A percentile compares a stretch with the other conserved stretches of the same genome.
Conservation (phyloP, 2,888 invertebrate species). For the Pollenia labialis region DNA sequence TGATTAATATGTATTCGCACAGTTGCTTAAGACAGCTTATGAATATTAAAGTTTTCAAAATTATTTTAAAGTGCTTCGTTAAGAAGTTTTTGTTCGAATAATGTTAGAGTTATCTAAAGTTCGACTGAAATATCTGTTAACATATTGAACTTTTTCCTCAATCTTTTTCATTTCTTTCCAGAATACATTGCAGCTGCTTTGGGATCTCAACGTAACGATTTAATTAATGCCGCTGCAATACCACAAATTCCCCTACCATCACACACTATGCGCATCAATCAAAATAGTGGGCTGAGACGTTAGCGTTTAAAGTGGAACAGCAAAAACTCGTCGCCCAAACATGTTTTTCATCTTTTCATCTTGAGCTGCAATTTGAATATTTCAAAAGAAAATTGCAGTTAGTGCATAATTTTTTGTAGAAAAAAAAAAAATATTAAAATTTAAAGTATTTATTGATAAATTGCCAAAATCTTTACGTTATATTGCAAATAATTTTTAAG, state of each 20-base stretch:
- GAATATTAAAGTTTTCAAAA: too few relatives aligned
- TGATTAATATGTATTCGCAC: too few relatives aligned
- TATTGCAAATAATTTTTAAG: not conserved
- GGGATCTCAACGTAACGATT: conserved; percentile 70
- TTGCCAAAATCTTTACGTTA: not conserved
- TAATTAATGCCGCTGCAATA: conserved; percentile 78
- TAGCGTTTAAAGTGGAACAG: conserved; percentile 41
- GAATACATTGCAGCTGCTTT: conserved; percentile 71
- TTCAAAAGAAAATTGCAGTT: not conserved
- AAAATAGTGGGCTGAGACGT: conserved; percentile 78
- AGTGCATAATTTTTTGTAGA: not conserved
- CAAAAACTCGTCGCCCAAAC: not conserved
- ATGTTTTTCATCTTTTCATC: conserved; percentile 4
- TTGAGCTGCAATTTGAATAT: not conserved
- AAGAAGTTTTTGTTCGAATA: too few relatives aligned
- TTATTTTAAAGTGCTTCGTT: too few relatives aligned
- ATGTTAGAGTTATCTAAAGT: too few relatives aligned
- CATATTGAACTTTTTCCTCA: not conserved
- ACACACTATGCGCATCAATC: conserved; percentile 76
- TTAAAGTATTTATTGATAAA: not conserved
- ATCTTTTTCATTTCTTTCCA: conserved; percentile 75
- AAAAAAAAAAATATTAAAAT: not conserved
- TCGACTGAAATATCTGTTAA: not conserved
- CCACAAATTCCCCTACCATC: conserved; percentile 77
- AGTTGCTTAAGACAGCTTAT: too few relatives aligned